phyloP scores from a whole-genome alignment of 2,113 vertebrate species.

The Triplophysa dalaica region DNA sequence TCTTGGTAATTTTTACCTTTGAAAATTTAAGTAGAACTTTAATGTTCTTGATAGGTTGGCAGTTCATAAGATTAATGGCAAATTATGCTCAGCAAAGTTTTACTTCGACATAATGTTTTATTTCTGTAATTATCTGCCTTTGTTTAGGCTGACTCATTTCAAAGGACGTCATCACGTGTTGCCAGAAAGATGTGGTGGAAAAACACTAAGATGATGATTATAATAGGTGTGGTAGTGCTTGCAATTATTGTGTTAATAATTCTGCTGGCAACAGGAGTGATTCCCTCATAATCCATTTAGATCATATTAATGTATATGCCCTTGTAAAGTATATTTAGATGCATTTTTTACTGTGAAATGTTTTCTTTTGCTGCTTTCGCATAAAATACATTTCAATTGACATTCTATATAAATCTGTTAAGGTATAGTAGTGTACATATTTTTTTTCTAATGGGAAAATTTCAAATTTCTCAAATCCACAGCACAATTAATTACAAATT shows the following conservation, averaged over 20 bases:
- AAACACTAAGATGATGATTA: slow-evolving; percentile 78
- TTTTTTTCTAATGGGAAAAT: background rate
- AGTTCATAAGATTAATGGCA: slow-evolving; percentile 13
- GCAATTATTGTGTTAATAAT: slow-evolving; percentile 77
- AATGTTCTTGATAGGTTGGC: background rate
- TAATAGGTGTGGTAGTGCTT: slow-evolving; percentile 71
- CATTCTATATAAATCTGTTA: background rate
- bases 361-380: background rate
- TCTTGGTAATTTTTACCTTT: background rate
- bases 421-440: background rate
- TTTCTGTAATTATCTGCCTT: slow-evolving; percentile 37
- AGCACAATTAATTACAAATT: background rate
- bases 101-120: slow-evolving; percentile 31
- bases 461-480: too few species aligned
- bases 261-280: slow-evolving; percentile 73
- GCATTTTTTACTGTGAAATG: background rate
- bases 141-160: slow-evolving; percentile 76
- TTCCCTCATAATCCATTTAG: slow-evolving; percentile 58
- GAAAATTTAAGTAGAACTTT: background rate
- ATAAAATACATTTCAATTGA: background rate
- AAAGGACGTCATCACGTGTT: slow-evolving; percentile 71
- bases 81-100: background rate
- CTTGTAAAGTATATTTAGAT: background rate
- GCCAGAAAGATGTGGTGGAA: slow-evolving; percentile 81
- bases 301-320: background rate